Conservation (phyloP, 2,797 vertebrate species). For the Ptychobarbus kaznakovi region DNA sequence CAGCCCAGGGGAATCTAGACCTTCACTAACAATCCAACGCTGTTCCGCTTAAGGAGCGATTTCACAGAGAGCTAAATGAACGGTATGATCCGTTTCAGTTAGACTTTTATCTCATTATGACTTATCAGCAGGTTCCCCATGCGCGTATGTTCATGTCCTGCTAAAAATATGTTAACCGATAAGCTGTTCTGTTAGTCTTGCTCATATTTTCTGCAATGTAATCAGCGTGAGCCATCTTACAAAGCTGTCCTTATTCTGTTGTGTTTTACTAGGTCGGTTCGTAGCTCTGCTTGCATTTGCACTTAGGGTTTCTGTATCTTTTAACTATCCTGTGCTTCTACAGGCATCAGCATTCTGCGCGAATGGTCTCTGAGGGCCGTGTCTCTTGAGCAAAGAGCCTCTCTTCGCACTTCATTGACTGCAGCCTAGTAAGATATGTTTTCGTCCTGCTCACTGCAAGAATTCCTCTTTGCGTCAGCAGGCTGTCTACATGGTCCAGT, state of each 20-base stretch:
- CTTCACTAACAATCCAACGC: constrained; percentile 10
- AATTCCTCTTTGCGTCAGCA: constrained; percentile 45
- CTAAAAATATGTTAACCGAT: constrained; percentile 18
- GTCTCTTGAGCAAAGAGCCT: constrained; percentile 36
- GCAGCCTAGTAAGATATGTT: constrained; percentile 41
- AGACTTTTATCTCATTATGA: constrained; percentile 29
- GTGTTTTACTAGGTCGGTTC: constrained; percentile 18
- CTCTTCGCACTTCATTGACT: constrained; percentile 55
- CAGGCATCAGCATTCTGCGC: constrained; percentile 49
- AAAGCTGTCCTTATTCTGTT: neutral
- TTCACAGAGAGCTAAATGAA: constrained; percentile 38
- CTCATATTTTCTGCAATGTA: constrained; percentile 13
- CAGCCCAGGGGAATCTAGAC: constrained; percentile 29
- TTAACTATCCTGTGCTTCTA: constrained; percentile 36
- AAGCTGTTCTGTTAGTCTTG: constrained; percentile 21
- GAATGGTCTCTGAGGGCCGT: constrained; percentile 33
- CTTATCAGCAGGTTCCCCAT: neutral
- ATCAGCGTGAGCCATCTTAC: constrained; percentile 5
- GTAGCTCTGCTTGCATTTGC: neutral
- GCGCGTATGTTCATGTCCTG: neutral
- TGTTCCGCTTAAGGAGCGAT: constrained; percentile 21
- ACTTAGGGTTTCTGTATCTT: constrained; percentile 29
- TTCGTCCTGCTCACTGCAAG: constrained; percentile 35
- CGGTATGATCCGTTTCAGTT: constrained; percentile 28
- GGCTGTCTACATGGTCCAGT: constrained; percentile 33